Conservation (phyloP, 2,888 invertebrate genomes). For the Hesperia comma region DNA sequence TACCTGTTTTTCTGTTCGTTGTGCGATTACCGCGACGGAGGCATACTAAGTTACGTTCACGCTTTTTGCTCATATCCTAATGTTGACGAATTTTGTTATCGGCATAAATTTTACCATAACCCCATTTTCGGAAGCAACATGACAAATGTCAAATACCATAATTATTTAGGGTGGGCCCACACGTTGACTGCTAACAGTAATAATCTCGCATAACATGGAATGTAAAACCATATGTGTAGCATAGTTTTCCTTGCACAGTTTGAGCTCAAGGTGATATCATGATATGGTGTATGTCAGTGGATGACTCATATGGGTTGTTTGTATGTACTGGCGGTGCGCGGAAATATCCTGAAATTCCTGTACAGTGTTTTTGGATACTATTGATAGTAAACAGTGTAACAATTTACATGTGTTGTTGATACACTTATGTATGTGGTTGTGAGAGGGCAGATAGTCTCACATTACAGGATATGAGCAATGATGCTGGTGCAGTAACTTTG, state of each 20-base stretch:
- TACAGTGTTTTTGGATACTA: slow-evolving; percentile 72
- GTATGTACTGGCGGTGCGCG: slow-evolving; percentile 67
- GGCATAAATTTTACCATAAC: slow-evolving; percentile 63
- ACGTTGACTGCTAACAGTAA: slow-evolving; percentile 68
- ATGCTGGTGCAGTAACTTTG: slow-evolving; percentile 30
- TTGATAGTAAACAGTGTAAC: slow-evolving; percentile 65
- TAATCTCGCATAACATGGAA: slow-evolving; percentile 42
- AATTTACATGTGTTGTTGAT: slow-evolving; percentile 47
- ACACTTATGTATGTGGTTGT: slow-evolving; percentile 40
- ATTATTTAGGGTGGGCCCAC: slow-evolving; percentile 76
- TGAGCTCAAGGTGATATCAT: slow-evolving; percentile 57
- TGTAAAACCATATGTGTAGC: slow-evolving; percentile 45
- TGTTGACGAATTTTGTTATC: slow-evolving; percentile 39
- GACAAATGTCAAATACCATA: slow-evolving; percentile 75
- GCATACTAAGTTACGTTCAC: slow-evolving; percentile 27
- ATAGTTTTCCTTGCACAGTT: slow-evolving; percentile 54
- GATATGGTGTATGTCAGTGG: slow-evolving; percentile 71
- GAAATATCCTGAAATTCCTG: slow-evolving; percentile 72
- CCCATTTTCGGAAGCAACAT: slow-evolving; percentile 70
- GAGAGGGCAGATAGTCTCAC: slow-evolving; percentile 40
- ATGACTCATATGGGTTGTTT: slow-evolving; percentile 77
- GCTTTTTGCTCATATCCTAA: slow-evolving; percentile 23
- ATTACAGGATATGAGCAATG: slow-evolving; percentile 56
- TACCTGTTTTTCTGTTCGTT: slow-evolving; percentile 67
- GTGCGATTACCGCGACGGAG: slow-evolving; percentile 30